Conservation (phyloP, 1,140 invertebrate species). For the Scaptomyza hsui region DNA sequence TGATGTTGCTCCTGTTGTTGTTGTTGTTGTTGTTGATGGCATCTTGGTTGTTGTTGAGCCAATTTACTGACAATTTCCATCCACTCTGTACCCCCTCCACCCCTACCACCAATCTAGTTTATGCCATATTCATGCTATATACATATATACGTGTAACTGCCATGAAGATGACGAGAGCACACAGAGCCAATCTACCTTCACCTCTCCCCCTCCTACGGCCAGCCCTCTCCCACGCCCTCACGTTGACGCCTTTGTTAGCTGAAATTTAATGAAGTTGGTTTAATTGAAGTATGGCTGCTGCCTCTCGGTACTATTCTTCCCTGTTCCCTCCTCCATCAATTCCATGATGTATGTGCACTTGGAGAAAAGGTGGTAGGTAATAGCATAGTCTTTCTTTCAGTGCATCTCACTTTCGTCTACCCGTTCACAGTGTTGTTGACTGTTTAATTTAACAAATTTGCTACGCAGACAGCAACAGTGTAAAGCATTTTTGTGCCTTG, state of each 20-base stretch:
- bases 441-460: constrained; percentile 83
- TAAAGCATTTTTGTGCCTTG: constrained; percentile 64
- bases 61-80: constrained; percentile 80
- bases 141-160: constrained; percentile 59
- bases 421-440: constrained; percentile 58
- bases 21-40: constrained; percentile 58
- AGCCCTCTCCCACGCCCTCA: constrained; percentile 30
- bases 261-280: constrained; percentile 83
- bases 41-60: constrained; percentile 64
- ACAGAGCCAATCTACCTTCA: constrained; percentile 29
- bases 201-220: constrained; percentile 17
- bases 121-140: constrained; percentile 10
- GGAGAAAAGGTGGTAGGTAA: not conserved
- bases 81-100: constrained; percentile 50
- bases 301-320: constrained; percentile 4
- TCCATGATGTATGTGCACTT: not conserved
- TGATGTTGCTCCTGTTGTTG: constrained; percentile 49
- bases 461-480: constrained; percentile 76
- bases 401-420: constrained; percentile 18
- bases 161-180: constrained; percentile 47
- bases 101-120: constrained; percentile 55
- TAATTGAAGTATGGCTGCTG: constrained; percentile 76
- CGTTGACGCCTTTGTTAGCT: constrained; percentile 78
- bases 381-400: not conserved
- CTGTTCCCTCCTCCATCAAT: not conserved